These are phyloP conservation scores for Mirounga angustirostris DNA, from an alignment of 2,113 vertebrate genomes.

Conservation along the genomic window DNA sequence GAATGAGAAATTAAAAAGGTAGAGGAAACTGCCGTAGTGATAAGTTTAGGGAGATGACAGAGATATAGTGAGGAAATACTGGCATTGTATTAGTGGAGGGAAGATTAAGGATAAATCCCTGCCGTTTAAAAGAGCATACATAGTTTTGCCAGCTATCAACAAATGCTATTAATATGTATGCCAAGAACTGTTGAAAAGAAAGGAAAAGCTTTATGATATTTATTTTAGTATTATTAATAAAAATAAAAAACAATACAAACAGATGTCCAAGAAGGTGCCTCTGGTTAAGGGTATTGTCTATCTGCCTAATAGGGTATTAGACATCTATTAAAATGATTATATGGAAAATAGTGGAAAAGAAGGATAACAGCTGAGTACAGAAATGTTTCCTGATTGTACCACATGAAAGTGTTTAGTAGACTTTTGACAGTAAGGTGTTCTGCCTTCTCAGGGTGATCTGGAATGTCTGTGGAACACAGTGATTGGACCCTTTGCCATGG, in stretches of 20 bases:
- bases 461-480: neutral
- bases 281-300: slow-evolving; percentile 19
- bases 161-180: slow-evolving; percentile 25
- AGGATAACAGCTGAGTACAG: neutral
- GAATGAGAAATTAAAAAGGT: slow-evolving; percentile 39
- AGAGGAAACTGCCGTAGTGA: neutral
- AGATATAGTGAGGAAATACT: slow-evolving; percentile 31
- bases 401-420: neutral
- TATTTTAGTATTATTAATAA: slow-evolving; percentile 39
- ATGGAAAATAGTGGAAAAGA: slow-evolving; percentile 13
- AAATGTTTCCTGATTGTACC: slow-evolving; percentile 20
- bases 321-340: neutral
- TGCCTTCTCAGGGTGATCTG: neutral
- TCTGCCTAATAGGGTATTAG: neutral
- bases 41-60: slow-evolving; percentile 9
- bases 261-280: neutral
- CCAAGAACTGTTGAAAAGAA: slow-evolving; percentile 42
- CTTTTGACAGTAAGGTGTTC: neutral
- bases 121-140: neutral
- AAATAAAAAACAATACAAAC: slow-evolving; percentile 24
- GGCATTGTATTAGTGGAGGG: slow-evolving; percentile 29
- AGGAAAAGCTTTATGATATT: slow-evolving; percentile 6
- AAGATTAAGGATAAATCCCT: slow-evolving; percentile 10
- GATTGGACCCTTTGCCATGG: neutral
- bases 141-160: slow-evolving; percentile 14